These are phyloP conservation scores for Pocillopora damicornis DNA, from an alignment of 64 coral and sea anemone species.

Conservation along the genomic window DNA sequence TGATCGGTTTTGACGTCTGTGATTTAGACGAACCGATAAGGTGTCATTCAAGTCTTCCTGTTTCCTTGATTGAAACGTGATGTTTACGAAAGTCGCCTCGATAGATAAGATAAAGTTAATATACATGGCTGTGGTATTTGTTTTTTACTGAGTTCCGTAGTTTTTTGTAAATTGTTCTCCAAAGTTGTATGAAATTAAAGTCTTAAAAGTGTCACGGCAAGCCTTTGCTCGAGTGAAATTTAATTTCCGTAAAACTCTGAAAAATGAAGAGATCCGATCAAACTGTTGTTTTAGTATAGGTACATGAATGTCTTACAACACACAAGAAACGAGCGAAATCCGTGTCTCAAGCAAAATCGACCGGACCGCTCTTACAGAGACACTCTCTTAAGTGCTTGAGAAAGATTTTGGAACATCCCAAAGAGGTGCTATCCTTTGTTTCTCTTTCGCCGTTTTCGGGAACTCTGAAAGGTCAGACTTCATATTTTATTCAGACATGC, in stretches of 20 bases:
- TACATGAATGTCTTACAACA: neutral
- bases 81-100: constrained; percentile 5
- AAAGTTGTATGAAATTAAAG: neutral
- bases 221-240: neutral
- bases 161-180: constrained; percentile 7
- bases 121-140: constrained; percentile 29
- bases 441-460: no score
- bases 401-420: no score
- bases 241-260: neutral
- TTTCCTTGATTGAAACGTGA: constrained; percentile 21
- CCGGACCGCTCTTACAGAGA: neutral
- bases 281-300: neutral
- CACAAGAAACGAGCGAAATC: neutral
- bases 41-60: constrained; percentile 26
- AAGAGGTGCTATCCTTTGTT: no score
- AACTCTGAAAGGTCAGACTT: no score
- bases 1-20: constrained; percentile 35
- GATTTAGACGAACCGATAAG: constrained; percentile 22
- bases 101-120: constrained; percentile 25
- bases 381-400: no score
- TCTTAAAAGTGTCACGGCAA: neutral
- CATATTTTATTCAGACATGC: no score
- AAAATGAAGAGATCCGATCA: neutral
- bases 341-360: neutral
- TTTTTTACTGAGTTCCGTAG: constrained; percentile 12